Percentiles rank a stretch among this genome's conserved stretches.
Conservation (phyloP, 2,797 vertebrate species). For the Bradypodion pumilum region DNA sequence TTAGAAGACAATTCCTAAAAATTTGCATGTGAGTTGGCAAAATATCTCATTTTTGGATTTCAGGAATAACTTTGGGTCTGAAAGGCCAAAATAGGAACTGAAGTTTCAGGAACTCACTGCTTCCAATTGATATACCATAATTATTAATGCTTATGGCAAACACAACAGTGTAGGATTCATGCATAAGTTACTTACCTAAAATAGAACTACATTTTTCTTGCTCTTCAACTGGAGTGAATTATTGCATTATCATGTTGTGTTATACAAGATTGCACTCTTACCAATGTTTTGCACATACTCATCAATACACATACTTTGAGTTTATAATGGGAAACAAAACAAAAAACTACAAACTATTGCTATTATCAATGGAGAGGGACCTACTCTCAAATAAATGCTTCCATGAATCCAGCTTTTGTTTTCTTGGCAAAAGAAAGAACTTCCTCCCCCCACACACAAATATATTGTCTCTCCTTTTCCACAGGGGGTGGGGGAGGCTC, state of each 20-base stretch:
- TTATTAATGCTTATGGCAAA: slow-evolving; percentile 35
- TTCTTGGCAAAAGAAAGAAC: slow-evolving; percentile 18
- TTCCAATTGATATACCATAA: not conserved
- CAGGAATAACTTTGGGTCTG: not conserved
- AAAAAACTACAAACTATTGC: not conserved
- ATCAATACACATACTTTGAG: not conserved
- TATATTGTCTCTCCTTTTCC: slow-evolving; percentile 50
- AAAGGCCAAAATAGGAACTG: slow-evolving; percentile 36
- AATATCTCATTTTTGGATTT: not conserved
- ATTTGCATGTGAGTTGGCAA: no score
- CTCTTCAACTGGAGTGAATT: not conserved
- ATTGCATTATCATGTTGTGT: no score
- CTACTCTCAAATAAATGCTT: not conserved
- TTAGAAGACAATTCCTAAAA: no score
- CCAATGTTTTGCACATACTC: not conserved
- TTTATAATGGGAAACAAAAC: not conserved
- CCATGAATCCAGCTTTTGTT: slow-evolving; percentile 4
- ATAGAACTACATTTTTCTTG: not conserved
- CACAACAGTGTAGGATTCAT: not conserved
- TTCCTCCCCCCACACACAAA: slow-evolving; percentile 1
- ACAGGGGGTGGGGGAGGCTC: slow-evolving; percentile 48
- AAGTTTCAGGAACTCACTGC: slow-evolving; percentile 31
- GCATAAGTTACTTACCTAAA: not conserved
- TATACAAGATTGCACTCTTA: not conserved
- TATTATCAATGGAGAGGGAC: not conserved